Conservation (phyloP, 2,888 invertebrate species). For the Tenthredo distinguenda region DNA sequence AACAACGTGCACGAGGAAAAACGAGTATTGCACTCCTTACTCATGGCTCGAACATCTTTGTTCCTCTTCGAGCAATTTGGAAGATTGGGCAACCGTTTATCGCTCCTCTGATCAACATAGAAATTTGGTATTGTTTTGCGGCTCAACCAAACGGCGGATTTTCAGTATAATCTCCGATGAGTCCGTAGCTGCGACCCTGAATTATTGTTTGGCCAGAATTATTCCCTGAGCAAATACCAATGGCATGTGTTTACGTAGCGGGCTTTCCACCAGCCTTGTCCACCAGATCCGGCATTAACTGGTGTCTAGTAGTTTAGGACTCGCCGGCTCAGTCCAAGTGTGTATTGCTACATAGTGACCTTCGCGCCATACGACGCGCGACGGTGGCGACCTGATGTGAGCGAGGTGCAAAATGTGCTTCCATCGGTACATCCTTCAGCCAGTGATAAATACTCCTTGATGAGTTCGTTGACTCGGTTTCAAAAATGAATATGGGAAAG, state of each 20-base stretch:
- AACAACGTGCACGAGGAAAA: not conserved
- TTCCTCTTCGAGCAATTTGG: not conserved
- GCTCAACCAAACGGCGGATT: not conserved
- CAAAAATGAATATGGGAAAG: not conserved
- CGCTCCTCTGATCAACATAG: not conserved
- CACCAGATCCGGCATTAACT: conserved; percentile 40
- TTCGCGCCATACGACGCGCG: not conserved
- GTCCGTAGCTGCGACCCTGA: conserved; percentile 27
- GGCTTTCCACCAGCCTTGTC: conserved; percentile 37
- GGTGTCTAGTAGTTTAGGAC: not conserved
- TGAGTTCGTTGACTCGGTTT: not conserved
- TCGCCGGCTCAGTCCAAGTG: not conserved
- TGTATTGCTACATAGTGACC: not conserved
- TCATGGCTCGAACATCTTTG: not conserved
- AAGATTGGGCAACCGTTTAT: not conserved
- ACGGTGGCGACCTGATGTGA: not conserved
- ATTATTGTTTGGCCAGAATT: not conserved
- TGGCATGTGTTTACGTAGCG: conserved; percentile 44
- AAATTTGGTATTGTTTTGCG: not conserved
- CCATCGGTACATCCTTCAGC: not conserved
- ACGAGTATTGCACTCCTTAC: not conserved
- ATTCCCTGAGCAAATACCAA: conserved; percentile 30
- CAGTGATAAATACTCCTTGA: not conserved
- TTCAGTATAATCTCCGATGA: not conserved
- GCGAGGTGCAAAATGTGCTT: not conserved